Evolutionary conservation across 2,888 invertebrate genomes (phyloP).

Genomic region (Dryobota labecula): DNA sequence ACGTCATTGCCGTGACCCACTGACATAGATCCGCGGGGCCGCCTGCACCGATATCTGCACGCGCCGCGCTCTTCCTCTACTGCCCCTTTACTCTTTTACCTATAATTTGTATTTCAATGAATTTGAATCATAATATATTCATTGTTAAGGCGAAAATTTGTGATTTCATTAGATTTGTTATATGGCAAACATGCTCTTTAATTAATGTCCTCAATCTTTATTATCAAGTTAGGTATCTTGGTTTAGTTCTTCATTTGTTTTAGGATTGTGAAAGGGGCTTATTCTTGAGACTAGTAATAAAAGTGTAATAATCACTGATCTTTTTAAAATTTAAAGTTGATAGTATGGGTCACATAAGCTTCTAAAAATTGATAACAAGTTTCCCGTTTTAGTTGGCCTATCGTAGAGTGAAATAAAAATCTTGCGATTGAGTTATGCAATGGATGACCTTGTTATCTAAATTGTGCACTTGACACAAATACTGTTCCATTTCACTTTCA

Average conservation of each 20-base stretch:
- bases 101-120: constrained; percentile 64
- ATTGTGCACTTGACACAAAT: constrained; percentile 90
- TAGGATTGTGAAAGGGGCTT: constrained; percentile 8
- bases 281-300: neutral
- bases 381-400: constrained; percentile 37
- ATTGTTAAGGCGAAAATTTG: constrained; percentile 35
- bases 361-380: constrained; percentile 19
- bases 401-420: constrained; percentile 58
- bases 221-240: neutral
- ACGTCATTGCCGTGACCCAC: constrained; percentile 93
- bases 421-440: constrained; percentile 85
- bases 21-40: constrained; percentile 92
- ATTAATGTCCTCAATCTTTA: constrained; percentile 22
- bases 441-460: constrained; percentile 89
- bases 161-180: constrained; percentile 22
- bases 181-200: constrained; percentile 22
- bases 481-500: constrained; percentile 90
- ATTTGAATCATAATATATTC: constrained; percentile 53
- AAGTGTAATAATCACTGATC: neutral
- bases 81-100: constrained; percentile 78
- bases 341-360: neutral
- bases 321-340: constrained; percentile 1
- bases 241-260: constrained; percentile 30
- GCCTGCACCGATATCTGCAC: constrained; percentile 89
- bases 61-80: constrained; percentile 84